phyloP scores from a whole-genome alignment of 2,113 vertebrate species.

The Chamaetylas fuelleborni region DNA sequence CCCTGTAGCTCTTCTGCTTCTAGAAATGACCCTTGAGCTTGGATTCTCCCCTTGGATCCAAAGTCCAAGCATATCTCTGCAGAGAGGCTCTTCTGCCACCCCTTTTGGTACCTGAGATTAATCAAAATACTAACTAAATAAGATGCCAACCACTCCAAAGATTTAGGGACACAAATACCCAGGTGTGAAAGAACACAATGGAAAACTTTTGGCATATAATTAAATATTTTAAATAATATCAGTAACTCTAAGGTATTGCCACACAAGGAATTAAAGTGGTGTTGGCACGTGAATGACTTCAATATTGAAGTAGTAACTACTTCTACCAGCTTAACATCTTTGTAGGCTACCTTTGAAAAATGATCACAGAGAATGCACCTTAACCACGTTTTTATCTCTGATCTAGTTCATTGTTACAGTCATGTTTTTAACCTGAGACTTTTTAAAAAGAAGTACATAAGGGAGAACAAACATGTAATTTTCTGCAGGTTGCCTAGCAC shows the following conservation, averaged over 20 bases:
- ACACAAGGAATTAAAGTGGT: not conserved
- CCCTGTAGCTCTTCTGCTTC: not conserved
- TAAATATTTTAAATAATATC: not conserved
- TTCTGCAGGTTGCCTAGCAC: not conserved
- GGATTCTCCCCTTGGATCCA: not conserved
- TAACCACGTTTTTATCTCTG: not conserved
- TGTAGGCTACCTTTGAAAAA: not conserved
- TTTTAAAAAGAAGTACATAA: not conserved
- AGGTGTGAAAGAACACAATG: not conserved
- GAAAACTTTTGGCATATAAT: not conserved
- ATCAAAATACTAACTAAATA: not conserved
- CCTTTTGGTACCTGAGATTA: not conserved
- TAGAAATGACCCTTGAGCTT: not conserved
- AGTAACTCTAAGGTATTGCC: not conserved
- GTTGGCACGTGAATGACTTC: not conserved
- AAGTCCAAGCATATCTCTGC: not conserved
- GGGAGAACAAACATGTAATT: not conserved
- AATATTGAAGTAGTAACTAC: not conserved
- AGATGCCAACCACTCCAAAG: not conserved
- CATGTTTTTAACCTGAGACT: rapidly evolving
- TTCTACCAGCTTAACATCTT: not conserved
- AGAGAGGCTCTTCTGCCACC: constrained; percentile 33
- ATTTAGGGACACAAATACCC: not conserved
- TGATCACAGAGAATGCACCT: not conserved
- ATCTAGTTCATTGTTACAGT: not conserved